Percentiles rank a stretch among this genome's conserved stretches.
phyloP scores from a whole-genome alignment of 2,888 invertebrate genomes.

The Schizaphis graminum region DNA sequence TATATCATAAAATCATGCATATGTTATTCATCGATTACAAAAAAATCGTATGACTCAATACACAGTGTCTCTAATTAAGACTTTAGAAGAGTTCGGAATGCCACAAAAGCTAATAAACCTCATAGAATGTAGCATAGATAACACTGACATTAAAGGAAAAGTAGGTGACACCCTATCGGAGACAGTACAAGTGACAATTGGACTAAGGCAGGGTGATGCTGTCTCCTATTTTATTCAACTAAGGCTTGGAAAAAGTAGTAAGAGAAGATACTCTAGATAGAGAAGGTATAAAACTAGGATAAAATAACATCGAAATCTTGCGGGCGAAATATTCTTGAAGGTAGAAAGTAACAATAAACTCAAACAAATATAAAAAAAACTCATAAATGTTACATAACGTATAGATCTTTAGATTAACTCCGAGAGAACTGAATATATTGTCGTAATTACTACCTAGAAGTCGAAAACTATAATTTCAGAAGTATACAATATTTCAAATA shows the following conservation, averaged over 20 bases:
- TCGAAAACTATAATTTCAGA: no score
- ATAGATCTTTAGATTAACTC: neutral
- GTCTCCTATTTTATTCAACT: constrained; percentile 1
- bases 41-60: constrained; percentile 11
- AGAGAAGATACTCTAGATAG: neutral
- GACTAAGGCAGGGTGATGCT: constrained; percentile 9
- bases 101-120: constrained; percentile 7
- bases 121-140: neutral
- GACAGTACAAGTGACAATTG: neutral
- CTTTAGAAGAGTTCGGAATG: neutral
- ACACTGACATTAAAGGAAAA: constrained; percentile 28
- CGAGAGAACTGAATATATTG: neutral
- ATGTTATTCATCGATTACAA: constrained; percentile 15
- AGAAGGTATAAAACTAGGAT: constrained; percentile 3
- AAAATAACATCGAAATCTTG: constrained; percentile 10
- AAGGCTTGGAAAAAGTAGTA: neutral
- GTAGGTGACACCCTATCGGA: neutral
- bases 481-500: no score
- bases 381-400: neutral
- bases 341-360: constrained; percentile 22
- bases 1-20: neutral
- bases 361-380: neutral
- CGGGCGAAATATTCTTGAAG: neutral
- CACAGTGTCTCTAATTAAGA: neutral
- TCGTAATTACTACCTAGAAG: no score